Evolutionary conservation across 2,113 vertebrate genomes (phyloP), one percentile per base, ranked within the genome.

Genomic region (Ceuthmochares aereus): DNA sequence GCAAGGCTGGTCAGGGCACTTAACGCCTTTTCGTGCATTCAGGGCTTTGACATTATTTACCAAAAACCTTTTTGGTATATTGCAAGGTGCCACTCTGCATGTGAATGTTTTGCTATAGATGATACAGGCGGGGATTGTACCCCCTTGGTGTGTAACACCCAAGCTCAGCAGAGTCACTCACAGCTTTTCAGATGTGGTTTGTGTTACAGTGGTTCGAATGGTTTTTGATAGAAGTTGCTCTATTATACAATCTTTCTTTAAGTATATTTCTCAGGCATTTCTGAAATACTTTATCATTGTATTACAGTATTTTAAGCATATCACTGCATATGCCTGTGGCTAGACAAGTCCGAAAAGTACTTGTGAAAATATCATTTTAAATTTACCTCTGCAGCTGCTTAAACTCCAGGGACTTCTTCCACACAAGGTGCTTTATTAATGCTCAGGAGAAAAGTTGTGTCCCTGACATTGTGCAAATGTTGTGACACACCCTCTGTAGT

Each of bases 401-500:
- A 13, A 43, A 22, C 14, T 9, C 5, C 2, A 21, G 3, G 8
- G 10, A 7, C 11, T 52, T 29, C 15, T 84, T 84, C 29, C 3
- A 8, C 7, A 7, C 2, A 14, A 69, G 12, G 3, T 2, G 1
- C 45, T 37, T 10, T 16, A 10, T 42, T 30, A 30, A 4, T 29
- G 29, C 5, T 42, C 6, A 12, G 2, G 12, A 4, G 2, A 32
- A 34, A 84, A 23, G 15, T 56, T 6, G 14, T 0, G 9, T 52
- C 4, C 1, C 8, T 83, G 32, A 4, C 2, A 2, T 7, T 43
- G 20, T 55, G 2, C 2, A 26, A 6, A 10, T 3, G 10, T 45
- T 32, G 0, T 64, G 11, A 25, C 0, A 22, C 0, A 0, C 19
- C 6, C 5, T 52, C 10, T 29, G 5, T 40, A 40, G 40, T 40